A percentile compares a stretch with the other conserved stretches of the same genome.
Conservation (phyloP, 2,888 invertebrate genomes). For the Agrotis ipsilon region DNA sequence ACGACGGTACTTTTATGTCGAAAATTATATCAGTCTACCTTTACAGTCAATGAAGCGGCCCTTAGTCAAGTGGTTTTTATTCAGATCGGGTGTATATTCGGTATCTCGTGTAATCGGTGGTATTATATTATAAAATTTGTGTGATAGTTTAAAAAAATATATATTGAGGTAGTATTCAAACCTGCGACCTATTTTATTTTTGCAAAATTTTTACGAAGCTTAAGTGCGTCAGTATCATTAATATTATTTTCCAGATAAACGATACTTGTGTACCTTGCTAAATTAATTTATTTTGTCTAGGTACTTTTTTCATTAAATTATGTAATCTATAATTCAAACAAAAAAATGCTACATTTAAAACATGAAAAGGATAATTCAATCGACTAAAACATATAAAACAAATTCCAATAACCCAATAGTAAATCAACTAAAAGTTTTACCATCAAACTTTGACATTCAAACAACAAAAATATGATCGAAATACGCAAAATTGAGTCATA, state of each 20-base stretch:
- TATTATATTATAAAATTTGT: neutral
- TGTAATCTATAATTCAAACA: no score
- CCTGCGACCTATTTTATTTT: neutral
- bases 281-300: neutral
- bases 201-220: neutral
- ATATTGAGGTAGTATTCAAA: neutral
- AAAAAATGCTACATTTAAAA: no score
- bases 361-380: neutral
- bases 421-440: neutral
- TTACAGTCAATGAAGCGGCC: no score
- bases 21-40: neutral
- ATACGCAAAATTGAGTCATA: conserved; percentile 7
- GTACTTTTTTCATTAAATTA: neutral
- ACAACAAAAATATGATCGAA: conserved; percentile 8
- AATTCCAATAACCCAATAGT: neutral
- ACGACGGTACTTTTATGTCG: neutral
- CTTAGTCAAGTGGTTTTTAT: neutral
- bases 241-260: neutral
- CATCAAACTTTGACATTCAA: conserved; percentile 7
- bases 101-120: no score
- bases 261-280: neutral
- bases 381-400: neutral
- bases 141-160: no score
- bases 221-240: neutral
- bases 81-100: neutral